These are phyloP conservation scores for Tipula vernalis DNA, from an alignment of 2,888 invertebrate species.

Conservation along the genomic window DNA sequence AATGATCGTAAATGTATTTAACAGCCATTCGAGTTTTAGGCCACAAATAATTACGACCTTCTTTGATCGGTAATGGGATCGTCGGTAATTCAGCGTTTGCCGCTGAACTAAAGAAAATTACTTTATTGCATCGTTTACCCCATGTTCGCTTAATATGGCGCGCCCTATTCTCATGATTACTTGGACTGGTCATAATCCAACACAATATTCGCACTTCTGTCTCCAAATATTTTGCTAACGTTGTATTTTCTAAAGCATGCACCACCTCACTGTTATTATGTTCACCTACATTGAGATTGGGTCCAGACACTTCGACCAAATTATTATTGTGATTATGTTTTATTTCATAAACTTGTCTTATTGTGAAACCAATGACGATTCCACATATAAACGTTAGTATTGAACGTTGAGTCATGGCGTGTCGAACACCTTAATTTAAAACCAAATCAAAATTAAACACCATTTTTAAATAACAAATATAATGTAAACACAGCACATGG, in stretches of 20 bases:
- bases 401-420: slow-evolving; percentile 22
- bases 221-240: slow-evolving; percentile 37
- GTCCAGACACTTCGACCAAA: too few species aligned
- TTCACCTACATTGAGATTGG: slow-evolving; percentile 29
- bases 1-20: slow-evolving; percentile 72
- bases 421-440: not conserved
- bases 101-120: slow-evolving; percentile 76
- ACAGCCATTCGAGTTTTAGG: slow-evolving; percentile 94
- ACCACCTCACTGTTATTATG: slow-evolving; percentile 51
- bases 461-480: too few species aligned
- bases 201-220: slow-evolving; percentile 78
- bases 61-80: slow-evolving; percentile 68
- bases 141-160: too few species aligned
- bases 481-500: too few species aligned
- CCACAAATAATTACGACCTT: slow-evolving; percentile 93
- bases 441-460: too few species aligned
- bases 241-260: slow-evolving; percentile 43
- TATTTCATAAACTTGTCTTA: slow-evolving; percentile 28
- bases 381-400: slow-evolving; percentile 32
- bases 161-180: not conserved
- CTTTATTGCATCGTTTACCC: too few species aligned
- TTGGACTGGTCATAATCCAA: slow-evolving; percentile 29
- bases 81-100: slow-evolving; percentile 62
- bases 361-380: slow-evolving; percentile 31
- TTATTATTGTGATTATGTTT: slow-evolving; percentile 20